Conservation (phyloP, 2,888 invertebrate genomes). For the Melanargia galathea region DNA sequence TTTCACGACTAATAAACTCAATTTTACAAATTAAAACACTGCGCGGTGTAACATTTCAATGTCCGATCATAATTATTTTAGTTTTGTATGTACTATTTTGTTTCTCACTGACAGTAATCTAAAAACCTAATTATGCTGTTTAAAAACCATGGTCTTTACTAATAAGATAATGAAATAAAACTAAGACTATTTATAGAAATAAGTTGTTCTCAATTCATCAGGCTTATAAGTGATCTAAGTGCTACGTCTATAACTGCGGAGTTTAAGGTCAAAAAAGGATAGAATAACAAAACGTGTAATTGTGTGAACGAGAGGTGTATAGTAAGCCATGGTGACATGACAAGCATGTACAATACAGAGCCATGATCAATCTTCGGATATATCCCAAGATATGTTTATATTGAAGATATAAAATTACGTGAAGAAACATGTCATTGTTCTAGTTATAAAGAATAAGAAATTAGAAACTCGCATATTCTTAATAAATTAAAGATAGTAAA, state of each 20-base stretch:
- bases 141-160: background rate
- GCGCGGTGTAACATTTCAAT: background rate
- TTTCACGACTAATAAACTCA: background rate
- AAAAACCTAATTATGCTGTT: background rate
- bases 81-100: background rate
- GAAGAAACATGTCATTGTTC: background rate
- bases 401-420: background rate
- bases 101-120: background rate
- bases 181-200: conserved; percentile 36
- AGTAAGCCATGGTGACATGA: conserved; percentile 50
- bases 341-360: conserved; percentile 7
- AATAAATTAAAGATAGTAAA: too few species aligned
- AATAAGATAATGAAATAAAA: conserved; percentile 3
- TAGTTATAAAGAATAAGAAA: background rate
- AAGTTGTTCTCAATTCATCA: conserved; percentile 41
- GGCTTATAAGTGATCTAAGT: conserved; percentile 37
- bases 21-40: conserved; percentile 1
- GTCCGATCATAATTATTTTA: background rate
- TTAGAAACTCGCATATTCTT: background rate
- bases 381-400: conserved; percentile 7
- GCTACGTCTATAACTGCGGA: conserved; percentile 49
- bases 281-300: conserved; percentile 43
- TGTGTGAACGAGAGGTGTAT: conserved; percentile 54
- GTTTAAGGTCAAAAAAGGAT: conserved; percentile 74
- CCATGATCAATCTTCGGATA: conserved; percentile 41